Evolutionary conservation across 2,113 vertebrate genomes (phyloP), one percentile per base, ranked within the genome.

Genomic region (Tapirus terrestris): DNA sequence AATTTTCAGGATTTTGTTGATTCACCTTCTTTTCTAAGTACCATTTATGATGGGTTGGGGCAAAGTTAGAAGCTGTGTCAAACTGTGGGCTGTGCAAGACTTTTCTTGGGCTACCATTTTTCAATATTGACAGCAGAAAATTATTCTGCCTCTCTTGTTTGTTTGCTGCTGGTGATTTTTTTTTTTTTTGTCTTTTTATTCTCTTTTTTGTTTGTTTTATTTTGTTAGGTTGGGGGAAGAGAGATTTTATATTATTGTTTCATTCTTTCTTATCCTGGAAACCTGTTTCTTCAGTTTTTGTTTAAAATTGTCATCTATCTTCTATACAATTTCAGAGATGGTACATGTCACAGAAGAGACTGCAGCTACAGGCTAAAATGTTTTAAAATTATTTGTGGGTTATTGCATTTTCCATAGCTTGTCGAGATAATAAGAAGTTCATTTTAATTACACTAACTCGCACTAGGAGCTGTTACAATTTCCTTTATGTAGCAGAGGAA

Each of bases 261-360:
- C 61, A 65, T 81, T 93, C 51, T 77, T 31, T 91, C 63, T 91
- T 73, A 65, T 51, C 27, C 6, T 61, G 8, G 68, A 84, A 86
- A 86, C 48, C 6, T 83, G 25, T 79, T 73, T 80, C 61, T 95
- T 96, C 29, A 63, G 45, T 63, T 90, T 96, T 94, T 82, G 21
- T 72, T 93, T 85, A 81, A 84, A 90, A 51, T 67, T 92, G 10
- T 92, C 63, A 93, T 68, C 94, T 93, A 56, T 94, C 76, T 95
- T 82, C 45, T 94, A 16, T 67, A n/a, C n/a, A 45, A 79, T 94
- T 90, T 92, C 70, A 60, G 67, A 27, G 18, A 81, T 83, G 68
- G 9, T 17, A 45, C 6, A 17, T 18, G 33, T 48, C 86, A 94
- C 18, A n/a, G 84, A 36, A 79, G 84, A 79, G 86, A 91, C 23